Evolutionary conservation across 1,140 invertebrate genomes (phyloP).

Genomic region (Solenopsis fugax): DNA sequence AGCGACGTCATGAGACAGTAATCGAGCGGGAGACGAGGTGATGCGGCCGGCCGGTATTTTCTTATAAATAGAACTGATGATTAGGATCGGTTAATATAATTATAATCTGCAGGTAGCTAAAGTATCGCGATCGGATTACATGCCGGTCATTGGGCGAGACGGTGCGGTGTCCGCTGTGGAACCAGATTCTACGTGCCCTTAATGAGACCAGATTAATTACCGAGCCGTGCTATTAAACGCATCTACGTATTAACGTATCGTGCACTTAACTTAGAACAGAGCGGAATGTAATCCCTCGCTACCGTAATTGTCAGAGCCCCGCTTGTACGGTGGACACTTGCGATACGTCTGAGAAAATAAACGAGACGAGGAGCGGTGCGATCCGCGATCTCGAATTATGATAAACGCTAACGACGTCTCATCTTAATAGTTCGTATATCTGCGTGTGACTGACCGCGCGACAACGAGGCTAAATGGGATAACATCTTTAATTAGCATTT

Average conservation of each 20-base stretch:
- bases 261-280: constrained; percentile 30
- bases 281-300: constrained; percentile 8
- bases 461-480: constrained; percentile 65
- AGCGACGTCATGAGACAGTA: constrained; percentile 11
- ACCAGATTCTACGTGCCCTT: constrained; percentile 57
- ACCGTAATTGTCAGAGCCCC: constrained; percentile 17
- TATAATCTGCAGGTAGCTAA: constrained; percentile 45
- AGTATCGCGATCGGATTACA: constrained; percentile 58
- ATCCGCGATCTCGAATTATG: constrained; percentile 69
- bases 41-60: neutral
- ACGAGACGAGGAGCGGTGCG: neutral
- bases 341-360: constrained; percentile 37
- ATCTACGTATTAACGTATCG: neutral
- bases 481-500: constrained; percentile 72
- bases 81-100: constrained; percentile 58
- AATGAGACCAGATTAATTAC: constrained; percentile 75
- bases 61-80: constrained; percentile 58
- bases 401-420: constrained; percentile 67
- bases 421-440: constrained; percentile 56
- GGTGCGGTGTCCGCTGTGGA: neutral
- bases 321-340: too few relatives aligned
- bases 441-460: constrained; percentile 35
- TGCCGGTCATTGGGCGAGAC: constrained; percentile 2
- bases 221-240: constrained; percentile 69
- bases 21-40: neutral